Conservation (phyloP, 2,797 vertebrate genomes). For the Gallinago nigripennis region DNA sequence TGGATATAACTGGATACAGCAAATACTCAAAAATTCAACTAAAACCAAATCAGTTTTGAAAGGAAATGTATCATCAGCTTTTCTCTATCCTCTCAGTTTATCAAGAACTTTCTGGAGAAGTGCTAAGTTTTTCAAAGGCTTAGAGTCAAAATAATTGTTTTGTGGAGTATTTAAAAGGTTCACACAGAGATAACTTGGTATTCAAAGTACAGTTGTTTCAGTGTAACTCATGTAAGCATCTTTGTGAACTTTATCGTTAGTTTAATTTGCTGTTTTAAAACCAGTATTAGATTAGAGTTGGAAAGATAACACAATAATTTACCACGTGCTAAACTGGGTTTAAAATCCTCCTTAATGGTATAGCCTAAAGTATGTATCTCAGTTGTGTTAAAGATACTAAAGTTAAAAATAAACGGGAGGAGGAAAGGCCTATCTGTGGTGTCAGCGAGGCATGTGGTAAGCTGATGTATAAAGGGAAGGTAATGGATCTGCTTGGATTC, state of each 20-base stretch:
- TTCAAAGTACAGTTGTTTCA: background rate
- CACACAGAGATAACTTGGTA: background rate
- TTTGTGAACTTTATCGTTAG: background rate
- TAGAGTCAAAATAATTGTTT: background rate
- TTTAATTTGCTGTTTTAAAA: background rate
- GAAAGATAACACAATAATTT: background rate
- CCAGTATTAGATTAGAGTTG: background rate
- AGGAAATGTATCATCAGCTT: background rate
- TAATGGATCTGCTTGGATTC: constrained; percentile 65
- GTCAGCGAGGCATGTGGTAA: constrained; percentile 50
- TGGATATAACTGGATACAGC: background rate
- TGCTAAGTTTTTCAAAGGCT: background rate
- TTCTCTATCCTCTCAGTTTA: background rate
- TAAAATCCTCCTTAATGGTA: background rate
- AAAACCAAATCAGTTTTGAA: background rate
- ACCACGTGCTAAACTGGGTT: background rate
- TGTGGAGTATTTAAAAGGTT: background rate
- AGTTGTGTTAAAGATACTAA: constrained; percentile 29
- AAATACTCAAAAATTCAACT: background rate
- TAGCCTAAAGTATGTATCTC: background rate
- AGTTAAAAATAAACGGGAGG: constrained; percentile 63
- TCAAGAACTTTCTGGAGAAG: background rate
- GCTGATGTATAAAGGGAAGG: constrained; percentile 57
- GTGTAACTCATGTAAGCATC: background rate
- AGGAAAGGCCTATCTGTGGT: constrained; percentile 45